Evolutionary conservation across 2,797 vertebrate genomes (phyloP).

Genomic region (Acrossocheilus wenchowensis): DNA sequence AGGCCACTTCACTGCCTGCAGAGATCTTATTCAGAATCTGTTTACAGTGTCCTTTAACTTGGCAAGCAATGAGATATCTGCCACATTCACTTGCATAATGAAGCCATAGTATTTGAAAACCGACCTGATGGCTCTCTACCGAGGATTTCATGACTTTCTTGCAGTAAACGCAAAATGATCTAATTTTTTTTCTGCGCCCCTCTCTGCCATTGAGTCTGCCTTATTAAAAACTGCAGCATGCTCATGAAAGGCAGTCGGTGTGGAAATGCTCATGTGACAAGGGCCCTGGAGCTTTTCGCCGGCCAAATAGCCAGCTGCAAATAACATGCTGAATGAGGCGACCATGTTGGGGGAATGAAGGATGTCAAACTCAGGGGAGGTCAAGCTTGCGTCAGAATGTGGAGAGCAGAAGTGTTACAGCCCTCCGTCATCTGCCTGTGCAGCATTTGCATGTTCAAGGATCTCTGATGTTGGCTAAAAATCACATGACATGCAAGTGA

Average conservation of each 20-base stretch:
- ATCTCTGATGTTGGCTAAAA: neutral
- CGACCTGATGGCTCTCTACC: neutral
- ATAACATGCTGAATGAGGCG: conserved; percentile 70
- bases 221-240: conserved; percentile 50
- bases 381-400: conserved; percentile 67
- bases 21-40: neutral
- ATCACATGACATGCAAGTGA: neutral
- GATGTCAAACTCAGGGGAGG: conserved; percentile 72
- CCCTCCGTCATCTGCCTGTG: conserved; percentile 73
- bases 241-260: conserved; percentile 41
- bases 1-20: neutral
- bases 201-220: conserved; percentile 35
- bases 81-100: conserved; percentile 9
- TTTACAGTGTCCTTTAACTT: conserved; percentile 20
- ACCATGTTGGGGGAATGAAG: conserved; percentile 73
- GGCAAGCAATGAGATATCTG: neutral
- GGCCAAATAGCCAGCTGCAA: conserved; percentile 73
- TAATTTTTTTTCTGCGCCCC: conserved; percentile 8
- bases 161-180: conserved; percentile 6
- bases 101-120: conserved; percentile 20
- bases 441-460: conserved; percentile 61
- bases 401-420: conserved; percentile 76
- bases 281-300: conserved; percentile 49
- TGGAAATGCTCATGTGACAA: conserved; percentile 31
- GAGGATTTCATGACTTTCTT: conserved; percentile 3